Base-by-base conservation (phyloP, 2,113 vertebrate species). In the Alethe diademata region DNA sequence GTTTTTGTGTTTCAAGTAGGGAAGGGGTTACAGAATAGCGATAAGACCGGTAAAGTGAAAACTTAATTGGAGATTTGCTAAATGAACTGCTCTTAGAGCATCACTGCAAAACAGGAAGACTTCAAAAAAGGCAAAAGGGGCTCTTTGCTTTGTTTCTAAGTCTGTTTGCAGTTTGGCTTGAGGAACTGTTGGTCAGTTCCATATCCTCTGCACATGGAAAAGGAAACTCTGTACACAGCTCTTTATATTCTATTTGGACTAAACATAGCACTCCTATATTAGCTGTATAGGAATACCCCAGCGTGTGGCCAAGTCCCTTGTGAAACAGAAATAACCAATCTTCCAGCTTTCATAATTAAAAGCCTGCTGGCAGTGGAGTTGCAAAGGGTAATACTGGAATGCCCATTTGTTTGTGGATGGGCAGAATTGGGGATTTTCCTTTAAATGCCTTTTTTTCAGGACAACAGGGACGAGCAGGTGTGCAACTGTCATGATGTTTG, bases 261-360 rank as follows among this genome's bases (percentile, higher is more conserved):
- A 85, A 95, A 94, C 47, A 88, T 60, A 75, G 74, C 14, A 54
- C 58, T 91, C 38, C 62, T 76, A 1, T 50, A 73, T 79, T 87
- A 62, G 74, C 78, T 70, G 13, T 82, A 36, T 35, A 86, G 91
- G 78, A 94, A 54, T 50, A 86, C 28, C 72, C 78, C 42, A 72
- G 50, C 42, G n/a, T 40, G 13, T 86, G 50, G 50, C 31, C 12
- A 26, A 47, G 31, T 86, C 45, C 43, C 53, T 74, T 45, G n/a
- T 48, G 92, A 67, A 88, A 70, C 75, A 74, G 78, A 92, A 94
- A 92, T 90, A 93, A 70, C 74, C 57, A 14, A 14, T 87, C 51
- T 87, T 38, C 35, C 35, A 70, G 40, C 29, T 61, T 72, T 75
- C 9, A 31, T 26, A 50, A n/a, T 88, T 6, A 7, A 29, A 71